Evolutionary conservation across 2,113 vertebrate genomes (phyloP), one percentile per base, ranked within the genome.

Genomic region (Ammodramus savannarum): DNA sequence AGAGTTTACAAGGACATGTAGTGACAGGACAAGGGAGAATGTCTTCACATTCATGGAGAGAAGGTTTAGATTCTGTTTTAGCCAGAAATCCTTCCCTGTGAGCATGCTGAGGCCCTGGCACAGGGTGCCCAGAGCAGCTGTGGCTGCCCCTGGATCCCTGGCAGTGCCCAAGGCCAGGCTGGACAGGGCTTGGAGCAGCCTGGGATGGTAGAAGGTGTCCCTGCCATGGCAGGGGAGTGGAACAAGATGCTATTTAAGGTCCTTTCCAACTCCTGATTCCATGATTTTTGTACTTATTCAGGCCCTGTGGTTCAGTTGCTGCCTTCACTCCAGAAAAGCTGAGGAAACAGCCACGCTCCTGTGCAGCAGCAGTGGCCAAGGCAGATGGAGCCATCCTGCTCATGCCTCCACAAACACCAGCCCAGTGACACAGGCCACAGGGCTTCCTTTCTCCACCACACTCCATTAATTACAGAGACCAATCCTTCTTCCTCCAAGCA

Each of bases 171-270:
- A 43, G 52, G 18, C 27, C 18, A 20, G 18, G 23, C 0, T 74
- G 68, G 38, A 52, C 0, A 0, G 10, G 15, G 21, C 18, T 81
- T 38, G 38, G 41, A 63, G 20, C 8, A 34, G 0, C 13, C 13
- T 41, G 57, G 32, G 16, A 3, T 0, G 26, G 38, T 16, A n/a
- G 5, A 21, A 58, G 6, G 1, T 63, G 41, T 49, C 41, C 16
- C 39, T 48, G n/a, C 13, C 31, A 16, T 0, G 8, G 4, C 32
- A 72, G 21, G 3, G 9, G 11, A 26, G 34, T 18, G 20, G 27
- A 44, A n/a, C 0, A 0, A 46, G 44, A 26, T 21, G 25, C 13
- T 15, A 15, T 49, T 59, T 10, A n/a, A 44, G 13, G 16, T 61
- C 38, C n/a, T 16, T 75, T 52, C n/a, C 25, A 21, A 18, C 20